These are phyloP conservation scores for western clawed frog (Xenopus tropicalis) DNA, from an alignment of 2,113 vertebrate genomes.

Conservation along the genomic window UCB_Xtro_10.0 CM004451.2:60976501-60977000, in stretches of 20 bases:
- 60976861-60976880: too few relatives aligned
- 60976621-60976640: neutral
- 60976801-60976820: constrained; percentile 90
- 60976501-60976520: constrained; percentile 95
- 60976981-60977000: constrained; percentile 95
- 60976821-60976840: constrained; percentile 96
- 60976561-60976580: constrained; percentile 90
- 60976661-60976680: constrained; percentile 90
- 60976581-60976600: constrained; percentile 76
- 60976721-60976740: constrained; percentile 90
- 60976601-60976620: neutral
- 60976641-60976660: neutral
- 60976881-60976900: too few relatives aligned
- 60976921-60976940: too few relatives aligned
- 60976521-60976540: constrained; percentile 95
- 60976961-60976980: constrained; percentile 36
- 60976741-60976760: constrained; percentile 89
- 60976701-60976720: constrained; percentile 93
- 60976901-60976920: too few relatives aligned
- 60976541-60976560: constrained; percentile 90
- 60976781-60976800: constrained; percentile 90
- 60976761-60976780: constrained; percentile 91
- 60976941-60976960: neutral
- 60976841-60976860: constrained; percentile 62
- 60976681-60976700: constrained; percentile 89